Percentiles rank a stretch among this genome's conserved stretches.
Conservation (phyloP, 30 jellyfish, hydroid and myxozoan species). For the Rhopilema esculentum region DNA sequence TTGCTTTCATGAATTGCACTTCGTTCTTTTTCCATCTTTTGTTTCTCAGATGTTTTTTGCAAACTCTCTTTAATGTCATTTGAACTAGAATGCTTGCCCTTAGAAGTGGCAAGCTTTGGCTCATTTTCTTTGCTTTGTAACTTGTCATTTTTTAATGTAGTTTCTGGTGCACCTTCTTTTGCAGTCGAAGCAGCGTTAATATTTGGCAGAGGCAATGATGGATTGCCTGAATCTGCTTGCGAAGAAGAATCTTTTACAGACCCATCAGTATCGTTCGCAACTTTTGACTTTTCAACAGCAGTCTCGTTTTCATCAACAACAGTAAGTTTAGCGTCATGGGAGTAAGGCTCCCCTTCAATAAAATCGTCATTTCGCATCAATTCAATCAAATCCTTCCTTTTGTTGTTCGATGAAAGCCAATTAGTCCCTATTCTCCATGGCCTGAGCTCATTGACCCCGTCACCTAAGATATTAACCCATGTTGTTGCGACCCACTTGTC, state of each 20-base stretch:
- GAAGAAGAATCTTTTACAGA: not conserved
- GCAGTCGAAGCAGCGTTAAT: not conserved
- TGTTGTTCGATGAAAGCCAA: conserved; percentile 64
- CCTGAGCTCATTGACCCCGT: conserved; percentile 87
- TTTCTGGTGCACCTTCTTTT: not conserved
- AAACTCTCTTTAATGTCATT: not conserved
- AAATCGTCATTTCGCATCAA: conserved; percentile 86
- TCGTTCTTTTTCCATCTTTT: not conserved
- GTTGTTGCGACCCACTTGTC: conserved; percentile 90
- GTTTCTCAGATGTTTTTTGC: not conserved
- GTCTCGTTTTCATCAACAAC: conserved; percentile 31
- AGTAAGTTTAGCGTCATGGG: conserved; percentile 58
- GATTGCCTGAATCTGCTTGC: not conserved
- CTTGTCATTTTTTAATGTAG: not conserved
- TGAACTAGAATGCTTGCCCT: not conserved
- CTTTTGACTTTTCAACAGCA: conserved; percentile 3
- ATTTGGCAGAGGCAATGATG: not conserved
- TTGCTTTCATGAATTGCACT: not conserved
- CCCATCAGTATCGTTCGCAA: conserved; percentile 15
- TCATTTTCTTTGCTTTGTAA: not conserved
- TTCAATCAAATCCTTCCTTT: conserved; percentile 58
- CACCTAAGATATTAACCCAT: conserved; percentile 91
- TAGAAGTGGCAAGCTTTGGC: not conserved
- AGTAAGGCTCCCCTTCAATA: conserved; percentile 79
- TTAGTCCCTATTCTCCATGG: conserved; percentile 95